Evolutionary conservation across 92 coral and sea anemone genomes (phyloP).

Genomic region (Parazoanthus darwini): DNA sequence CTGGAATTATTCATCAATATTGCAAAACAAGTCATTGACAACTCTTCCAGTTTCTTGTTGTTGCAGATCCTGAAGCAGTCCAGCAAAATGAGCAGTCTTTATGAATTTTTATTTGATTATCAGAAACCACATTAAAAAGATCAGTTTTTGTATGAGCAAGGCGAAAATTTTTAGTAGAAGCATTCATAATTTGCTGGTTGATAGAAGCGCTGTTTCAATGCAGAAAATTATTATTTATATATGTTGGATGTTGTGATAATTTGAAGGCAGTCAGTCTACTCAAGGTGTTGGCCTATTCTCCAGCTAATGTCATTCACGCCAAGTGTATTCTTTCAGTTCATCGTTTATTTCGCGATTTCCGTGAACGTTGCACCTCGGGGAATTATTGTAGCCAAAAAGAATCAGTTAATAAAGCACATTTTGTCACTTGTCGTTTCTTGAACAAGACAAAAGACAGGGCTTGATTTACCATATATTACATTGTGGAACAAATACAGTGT

Average conservation of each 20-base stretch:
- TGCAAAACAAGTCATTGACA: conserved; percentile 7
- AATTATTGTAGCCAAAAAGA: background rate
- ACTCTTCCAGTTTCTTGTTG: conserved; percentile 1
- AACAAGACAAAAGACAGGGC: background rate
- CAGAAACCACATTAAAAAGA: background rate
- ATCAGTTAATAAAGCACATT: background rate
- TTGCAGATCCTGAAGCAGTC: conserved; percentile 26
- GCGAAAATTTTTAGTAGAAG: background rate
- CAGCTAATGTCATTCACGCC: background rate
- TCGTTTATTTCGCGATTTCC: conserved; percentile 6
- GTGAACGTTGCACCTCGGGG: background rate
- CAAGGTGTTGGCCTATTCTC: conserved; percentile 23
- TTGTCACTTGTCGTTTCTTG: background rate
- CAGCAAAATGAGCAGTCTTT: conserved; percentile 32
- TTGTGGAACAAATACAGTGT: background rate
- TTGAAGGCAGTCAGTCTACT: background rate
- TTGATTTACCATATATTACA: background rate
- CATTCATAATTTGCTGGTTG: conserved; percentile 6
- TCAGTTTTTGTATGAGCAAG: background rate
- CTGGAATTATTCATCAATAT: conserved; percentile 15
- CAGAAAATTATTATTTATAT: background rate
- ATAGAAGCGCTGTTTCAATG: background rate
- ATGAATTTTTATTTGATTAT: background rate
- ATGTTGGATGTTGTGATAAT: conserved; percentile 7
- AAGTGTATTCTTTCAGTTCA: conserved; percentile 15